Evolutionary conservation across 2,888 invertebrate species (phyloP).

Genomic region (Drosophila fulvimacula): DNA sequence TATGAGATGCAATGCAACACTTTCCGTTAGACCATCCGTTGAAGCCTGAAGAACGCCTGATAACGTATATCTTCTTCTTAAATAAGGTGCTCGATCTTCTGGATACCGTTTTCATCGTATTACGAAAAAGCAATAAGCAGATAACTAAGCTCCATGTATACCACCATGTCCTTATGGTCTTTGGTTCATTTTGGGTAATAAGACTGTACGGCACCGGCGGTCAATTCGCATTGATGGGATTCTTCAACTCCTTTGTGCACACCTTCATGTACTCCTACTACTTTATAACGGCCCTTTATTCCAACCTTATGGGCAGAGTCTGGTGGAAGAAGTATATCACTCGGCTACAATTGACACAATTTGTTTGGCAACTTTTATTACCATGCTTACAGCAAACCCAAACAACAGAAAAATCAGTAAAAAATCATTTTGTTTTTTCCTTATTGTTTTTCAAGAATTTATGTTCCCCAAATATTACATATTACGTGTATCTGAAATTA

Average conservation of each 20-base stretch:
- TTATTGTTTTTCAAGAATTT: too few species aligned
- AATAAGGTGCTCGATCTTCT: constrained; percentile 90
- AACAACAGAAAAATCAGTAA: constrained; percentile 10
- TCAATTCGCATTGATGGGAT: constrained; percentile 84
- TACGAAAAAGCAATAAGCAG: constrained; percentile 94
- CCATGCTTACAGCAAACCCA: constrained; percentile 36
- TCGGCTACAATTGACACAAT: constrained; percentile 86
- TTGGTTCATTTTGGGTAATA: too few species aligned
- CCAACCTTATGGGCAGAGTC: constrained; percentile 84
- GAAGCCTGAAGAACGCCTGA: constrained; percentile 22
- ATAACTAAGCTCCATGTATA: constrained; percentile 94
- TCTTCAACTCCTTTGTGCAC: constrained; percentile 85
- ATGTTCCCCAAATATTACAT: too few species aligned
- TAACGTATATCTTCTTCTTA: constrained; percentile 58
- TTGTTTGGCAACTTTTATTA: constrained; percentile 87
- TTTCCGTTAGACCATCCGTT: constrained; percentile 15
- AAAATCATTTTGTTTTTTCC: neutral
- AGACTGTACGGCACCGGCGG: constrained; percentile 88
- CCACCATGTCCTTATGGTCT: constrained; percentile 93
- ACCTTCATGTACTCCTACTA: constrained; percentile 86
- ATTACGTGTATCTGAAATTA: too few species aligned
- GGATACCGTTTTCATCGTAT: constrained; percentile 94
- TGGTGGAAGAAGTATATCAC: constrained; percentile 86
- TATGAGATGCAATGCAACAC: constrained; percentile 25
- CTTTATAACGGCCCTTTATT: constrained; percentile 84